phyloP scores from a whole-genome alignment of 2,888 invertebrate species.

The Aspidiotus rigidus region DNA sequence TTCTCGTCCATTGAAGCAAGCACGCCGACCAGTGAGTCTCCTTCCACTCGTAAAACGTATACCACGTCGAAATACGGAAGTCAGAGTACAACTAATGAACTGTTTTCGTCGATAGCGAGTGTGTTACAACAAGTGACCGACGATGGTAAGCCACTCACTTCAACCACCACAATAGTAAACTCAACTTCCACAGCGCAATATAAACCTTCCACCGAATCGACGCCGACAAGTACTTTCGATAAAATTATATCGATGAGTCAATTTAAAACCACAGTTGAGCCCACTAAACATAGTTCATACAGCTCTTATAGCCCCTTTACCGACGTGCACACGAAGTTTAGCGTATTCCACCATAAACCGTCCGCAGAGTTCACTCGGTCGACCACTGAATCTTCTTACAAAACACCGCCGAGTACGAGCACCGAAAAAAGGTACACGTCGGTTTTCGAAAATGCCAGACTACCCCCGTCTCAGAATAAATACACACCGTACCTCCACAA shows the following conservation, averaged over 20 bases:
- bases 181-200: slow-evolving; percentile 16
- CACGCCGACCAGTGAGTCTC: not conserved
- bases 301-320: not conserved
- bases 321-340: not conserved
- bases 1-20: not conserved
- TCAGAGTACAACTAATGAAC: slow-evolving; percentile 35
- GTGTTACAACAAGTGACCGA: slow-evolving; percentile 38
- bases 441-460: no score
- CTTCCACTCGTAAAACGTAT: slow-evolving; percentile 10
- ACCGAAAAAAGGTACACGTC: no score
- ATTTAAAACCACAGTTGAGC: not conserved
- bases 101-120: slow-evolving; percentile 38
- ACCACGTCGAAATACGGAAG: slow-evolving; percentile 6
- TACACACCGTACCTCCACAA: no score
- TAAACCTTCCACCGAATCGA: slow-evolving; percentile 31
- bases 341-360: not conserved
- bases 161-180: slow-evolving; percentile 26
- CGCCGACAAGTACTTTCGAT: slow-evolving; percentile 7
- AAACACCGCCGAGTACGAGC: no score
- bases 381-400: not conserved
- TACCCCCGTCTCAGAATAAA: no score
- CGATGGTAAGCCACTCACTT: slow-evolving; percentile 29
- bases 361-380: not conserved
- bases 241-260: not conserved
- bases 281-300: not conserved